phyloP scores from a whole-genome alignment of 2,888 invertebrate species.

The Proisotoma minuta region DNA sequence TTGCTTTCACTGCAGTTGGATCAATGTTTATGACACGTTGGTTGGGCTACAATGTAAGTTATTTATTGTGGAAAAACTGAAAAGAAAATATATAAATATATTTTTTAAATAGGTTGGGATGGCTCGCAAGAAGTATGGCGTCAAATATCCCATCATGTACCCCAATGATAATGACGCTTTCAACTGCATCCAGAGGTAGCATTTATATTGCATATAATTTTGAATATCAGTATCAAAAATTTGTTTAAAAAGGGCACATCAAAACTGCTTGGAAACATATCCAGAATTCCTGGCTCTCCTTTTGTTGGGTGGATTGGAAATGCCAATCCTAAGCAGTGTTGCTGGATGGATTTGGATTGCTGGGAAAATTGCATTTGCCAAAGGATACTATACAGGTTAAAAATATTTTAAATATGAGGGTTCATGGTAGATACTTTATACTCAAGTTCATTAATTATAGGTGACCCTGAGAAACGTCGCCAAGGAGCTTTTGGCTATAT shows the following conservation, averaged over 20 bases:
- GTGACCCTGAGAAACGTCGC: constrained; percentile 46
- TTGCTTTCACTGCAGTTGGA: constrained; percentile 50
- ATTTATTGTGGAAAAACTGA: no score
- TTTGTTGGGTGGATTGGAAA: constrained; percentile 52
- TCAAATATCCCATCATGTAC: constrained; percentile 54
- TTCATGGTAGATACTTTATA: neutral
- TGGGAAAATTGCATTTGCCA: constrained; percentile 53
- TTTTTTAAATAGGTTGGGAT: constrained; percentile 47
- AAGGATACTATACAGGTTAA: constrained; percentile 50
- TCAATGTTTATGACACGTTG: constrained; percentile 50
- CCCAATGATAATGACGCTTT: constrained; percentile 51
- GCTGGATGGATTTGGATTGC: constrained; percentile 52
- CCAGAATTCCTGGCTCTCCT: constrained; percentile 51
- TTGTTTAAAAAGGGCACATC: constrained; percentile 40
- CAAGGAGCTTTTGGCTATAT: constrained; percentile 49
- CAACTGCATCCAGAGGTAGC: constrained; percentile 53
- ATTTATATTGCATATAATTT: neutral
- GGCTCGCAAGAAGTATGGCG: constrained; percentile 50
- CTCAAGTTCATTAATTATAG: neutral
- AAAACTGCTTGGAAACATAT: constrained; percentile 48
- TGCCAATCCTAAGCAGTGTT: constrained; percentile 52
- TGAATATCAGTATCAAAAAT: neutral
- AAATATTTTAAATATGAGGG: neutral
- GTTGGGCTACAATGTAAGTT: constrained; percentile 48
- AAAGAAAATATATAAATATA: no score